Base-by-base conservation (phyloP, 2,888 invertebrate genomes). In the Habrosyne pyritoides region DNA sequence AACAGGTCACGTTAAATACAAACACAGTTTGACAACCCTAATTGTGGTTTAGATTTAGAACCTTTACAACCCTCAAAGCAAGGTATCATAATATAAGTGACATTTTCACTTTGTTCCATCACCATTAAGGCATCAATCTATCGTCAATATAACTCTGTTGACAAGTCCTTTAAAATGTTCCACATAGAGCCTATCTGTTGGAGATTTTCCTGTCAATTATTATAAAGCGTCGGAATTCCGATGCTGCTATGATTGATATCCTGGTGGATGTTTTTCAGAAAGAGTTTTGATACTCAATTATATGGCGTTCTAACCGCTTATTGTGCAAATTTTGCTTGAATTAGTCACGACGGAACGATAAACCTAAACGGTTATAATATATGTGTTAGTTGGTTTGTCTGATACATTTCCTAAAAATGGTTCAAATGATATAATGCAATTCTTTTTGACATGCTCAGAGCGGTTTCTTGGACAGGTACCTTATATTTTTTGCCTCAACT, bases 91-190 rank as follows among this genome's bases (percentile, higher is more conserved):
- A 60, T 57, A 63, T 59, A 63, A 56, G 59, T 66, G 73, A 73
- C 68, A 59, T 67, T 77, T 78, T 79, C 76, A 77, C 72, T 78
- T 73, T 70, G 66, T 69, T 55, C 67, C 55, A 14, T 18, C 36
- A 63, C 59, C 66, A 63, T 59, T 70, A 78, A 75, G 64, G 71
- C 77, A 83, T 84, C 79, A 77, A 84, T 84, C 83, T 82, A 73
- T 72, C 59, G 68, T 69, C 61, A 71, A 70, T 68, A 70, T 42
- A 8, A 42, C 64, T 64, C 53, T 59, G 66, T 60, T 73, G 71
- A 76, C 80, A 79, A 75, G 71, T 79, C 71, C 71, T 73, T 76
- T 75, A 75, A 77, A 79, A 71, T 69, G 54, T 64, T 74, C 71
- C 64, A 63, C 46, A 70, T 58, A 73, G 59, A 63, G 66, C 69